phyloP scores from a whole-genome alignment of 2,888 invertebrate genomes.

The Tachystola acroxantha region DNA sequence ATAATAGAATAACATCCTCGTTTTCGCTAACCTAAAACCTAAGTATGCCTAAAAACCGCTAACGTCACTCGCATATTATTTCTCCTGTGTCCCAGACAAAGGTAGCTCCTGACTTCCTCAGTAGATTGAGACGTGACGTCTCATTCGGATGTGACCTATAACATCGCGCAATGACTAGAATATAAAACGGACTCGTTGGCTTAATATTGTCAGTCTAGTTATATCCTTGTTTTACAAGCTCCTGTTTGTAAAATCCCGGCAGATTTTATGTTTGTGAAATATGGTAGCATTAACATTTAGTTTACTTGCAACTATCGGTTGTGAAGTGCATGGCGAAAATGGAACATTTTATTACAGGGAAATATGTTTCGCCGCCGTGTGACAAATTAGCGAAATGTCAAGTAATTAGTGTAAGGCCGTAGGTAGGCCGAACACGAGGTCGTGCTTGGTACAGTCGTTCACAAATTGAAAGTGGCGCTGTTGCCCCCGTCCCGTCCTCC shows the following conservation, averaged over 20 bases:
- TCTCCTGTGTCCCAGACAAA: no score
- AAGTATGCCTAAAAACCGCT: no score
- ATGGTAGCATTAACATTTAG: no score
- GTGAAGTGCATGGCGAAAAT: no score
- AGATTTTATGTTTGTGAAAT: no score
- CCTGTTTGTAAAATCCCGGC: no score
- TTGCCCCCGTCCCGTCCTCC: constrained; percentile 24
- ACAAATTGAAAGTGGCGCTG: constrained; percentile 30
- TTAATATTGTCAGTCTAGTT: no score
- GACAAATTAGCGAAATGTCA: constrained; percentile 1
- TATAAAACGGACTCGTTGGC: constrained; percentile 3
- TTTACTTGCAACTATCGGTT: no score
- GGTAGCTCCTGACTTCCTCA: not conserved
- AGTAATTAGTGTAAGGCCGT: constrained; percentile 1
- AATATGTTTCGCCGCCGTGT: not conserved
- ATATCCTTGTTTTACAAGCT: no score
- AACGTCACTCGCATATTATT: no score
- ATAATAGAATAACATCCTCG: no score
- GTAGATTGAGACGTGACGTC: constrained; percentile 2
- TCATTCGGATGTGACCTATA: constrained; percentile 10
- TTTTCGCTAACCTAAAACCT: no score
- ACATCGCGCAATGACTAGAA: constrained; percentile 12
- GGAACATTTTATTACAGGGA: not conserved
- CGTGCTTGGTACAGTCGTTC: constrained; percentile 23
- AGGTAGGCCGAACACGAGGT: constrained; percentile 5